Evolutionary conservation across 2,797 vertebrate species (phyloP).

Genomic region (Centropyge bicolor): DNA sequence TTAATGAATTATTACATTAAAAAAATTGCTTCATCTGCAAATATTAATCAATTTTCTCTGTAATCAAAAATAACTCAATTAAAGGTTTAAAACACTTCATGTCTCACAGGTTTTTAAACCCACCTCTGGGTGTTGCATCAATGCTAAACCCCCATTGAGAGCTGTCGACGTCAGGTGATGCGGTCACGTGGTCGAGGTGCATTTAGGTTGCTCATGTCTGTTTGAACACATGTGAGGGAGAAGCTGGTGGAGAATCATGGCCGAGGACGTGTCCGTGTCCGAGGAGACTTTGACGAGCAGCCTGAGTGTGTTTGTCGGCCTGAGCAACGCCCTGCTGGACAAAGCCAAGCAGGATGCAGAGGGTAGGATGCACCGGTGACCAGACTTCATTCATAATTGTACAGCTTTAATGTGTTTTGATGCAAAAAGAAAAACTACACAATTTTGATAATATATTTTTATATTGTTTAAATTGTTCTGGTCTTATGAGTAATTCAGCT

Average conservation of each 20-base stretch:
- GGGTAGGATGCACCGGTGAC: slow-evolving; percentile 51
- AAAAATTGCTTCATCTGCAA: too few relatives aligned
- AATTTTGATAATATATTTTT: too few relatives aligned
- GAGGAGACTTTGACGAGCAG: slow-evolving; percentile 43
- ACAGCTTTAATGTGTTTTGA: too few relatives aligned
- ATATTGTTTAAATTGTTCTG: neutral
- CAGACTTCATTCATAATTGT: neutral
- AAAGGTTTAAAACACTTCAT: too few relatives aligned
- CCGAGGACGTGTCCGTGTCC: slow-evolving; percentile 30
- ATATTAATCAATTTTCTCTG: too few relatives aligned
- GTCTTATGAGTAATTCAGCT: slow-evolving; percentile 11
- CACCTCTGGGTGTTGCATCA: neutral
- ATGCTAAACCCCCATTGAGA: accelerated
- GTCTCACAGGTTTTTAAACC: too few relatives aligned
- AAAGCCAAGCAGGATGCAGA: slow-evolving; percentile 54
- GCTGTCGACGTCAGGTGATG: neutral
- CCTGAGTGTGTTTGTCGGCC: slow-evolving; percentile 59
- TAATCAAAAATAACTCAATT: too few relatives aligned
- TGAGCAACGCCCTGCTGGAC: slow-evolving; percentile 52
- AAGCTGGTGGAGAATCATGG: slow-evolving; percentile 42
- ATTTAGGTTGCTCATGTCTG: accelerated
- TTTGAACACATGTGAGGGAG: accelerated
- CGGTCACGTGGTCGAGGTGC: slow-evolving; percentile 5
- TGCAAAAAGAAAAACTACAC: too few relatives aligned
- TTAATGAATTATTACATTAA: too few relatives aligned